A percentile compares a stretch with the other conserved stretches of the same genome.
Conservation (phyloP, 2,888 invertebrate genomes). For the Teinopalpus imperialis region DNA sequence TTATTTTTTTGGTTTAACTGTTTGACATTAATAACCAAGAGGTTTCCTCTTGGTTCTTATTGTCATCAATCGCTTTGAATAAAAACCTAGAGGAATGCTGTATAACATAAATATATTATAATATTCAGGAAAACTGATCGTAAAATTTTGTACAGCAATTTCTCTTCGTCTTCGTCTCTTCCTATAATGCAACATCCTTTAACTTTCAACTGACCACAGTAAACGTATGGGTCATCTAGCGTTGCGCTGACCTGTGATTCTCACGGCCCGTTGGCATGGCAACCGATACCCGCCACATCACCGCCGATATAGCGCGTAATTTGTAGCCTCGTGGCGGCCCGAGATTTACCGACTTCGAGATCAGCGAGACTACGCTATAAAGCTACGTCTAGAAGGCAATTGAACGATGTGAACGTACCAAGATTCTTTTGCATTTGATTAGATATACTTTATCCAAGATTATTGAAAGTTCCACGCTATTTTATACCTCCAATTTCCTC, state of each 20-base stretch:
- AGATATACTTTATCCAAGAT: not conserved
- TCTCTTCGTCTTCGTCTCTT: too few relatives aligned
- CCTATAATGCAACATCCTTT: not conserved
- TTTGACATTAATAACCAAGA: too few relatives aligned
- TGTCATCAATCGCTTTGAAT: too few relatives aligned
- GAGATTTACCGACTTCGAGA: conserved; percentile 60
- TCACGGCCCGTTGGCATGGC: conserved; percentile 62
- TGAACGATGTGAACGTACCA: not conserved
- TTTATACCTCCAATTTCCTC: too few relatives aligned
- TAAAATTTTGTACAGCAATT: too few relatives aligned
- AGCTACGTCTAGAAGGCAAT: conserved; percentile 17
- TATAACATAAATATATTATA: too few relatives aligned
- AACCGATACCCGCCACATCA: conserved; percentile 59
- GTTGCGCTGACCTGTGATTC: conserved; percentile 41
- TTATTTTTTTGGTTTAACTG: too few relatives aligned
- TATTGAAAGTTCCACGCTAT: not conserved
- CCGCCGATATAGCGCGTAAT: conserved; percentile 67
- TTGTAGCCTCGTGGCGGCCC: conserved; percentile 63
- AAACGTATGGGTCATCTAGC: conserved; percentile 23
- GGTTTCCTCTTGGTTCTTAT: too few relatives aligned
- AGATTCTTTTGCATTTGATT: not conserved
- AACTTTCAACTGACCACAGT: conserved; percentile 26
- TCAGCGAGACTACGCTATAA: conserved; percentile 30
- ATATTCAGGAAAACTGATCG: too few relatives aligned
- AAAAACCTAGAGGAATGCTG: too few relatives aligned